phyloP scores from a whole-genome alignment of 2,888 invertebrate species.

The Dasypogon diadema region DNA sequence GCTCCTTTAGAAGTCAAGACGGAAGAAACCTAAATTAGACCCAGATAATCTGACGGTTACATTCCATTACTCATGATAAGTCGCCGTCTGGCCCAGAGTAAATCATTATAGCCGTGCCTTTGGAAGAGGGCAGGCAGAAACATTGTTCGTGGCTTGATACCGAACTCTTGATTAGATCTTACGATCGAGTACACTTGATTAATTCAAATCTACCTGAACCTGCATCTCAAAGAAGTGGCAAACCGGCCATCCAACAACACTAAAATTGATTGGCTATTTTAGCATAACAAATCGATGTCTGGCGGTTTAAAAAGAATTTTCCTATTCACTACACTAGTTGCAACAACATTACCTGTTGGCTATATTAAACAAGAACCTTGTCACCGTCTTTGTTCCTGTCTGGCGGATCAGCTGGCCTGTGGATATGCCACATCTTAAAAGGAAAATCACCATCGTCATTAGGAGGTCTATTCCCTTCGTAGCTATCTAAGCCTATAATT shows the following conservation, averaged over 20 bases:
- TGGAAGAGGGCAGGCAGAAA: slow-evolving; percentile 7
- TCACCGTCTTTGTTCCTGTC: not conserved
- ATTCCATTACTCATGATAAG: slow-evolving; percentile 24
- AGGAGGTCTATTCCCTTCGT: not conserved
- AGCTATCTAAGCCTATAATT: slow-evolving; percentile 28
- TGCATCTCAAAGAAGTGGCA: not conserved
- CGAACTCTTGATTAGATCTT: slow-evolving; percentile 38
- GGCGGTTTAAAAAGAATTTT: slow-evolving; percentile 22
- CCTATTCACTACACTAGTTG: slow-evolving; percentile 1
- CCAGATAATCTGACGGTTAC: slow-evolving; percentile 29
- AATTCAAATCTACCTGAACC: slow-evolving; percentile 25
- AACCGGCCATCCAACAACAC: slow-evolving; percentile 21
- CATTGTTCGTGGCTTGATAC: slow-evolving; percentile 1
- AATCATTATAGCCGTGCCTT: slow-evolving; percentile 28
- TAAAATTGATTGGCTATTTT: slow-evolving; percentile 44
- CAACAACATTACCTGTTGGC: not conserved
- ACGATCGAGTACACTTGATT: slow-evolving; percentile 43
- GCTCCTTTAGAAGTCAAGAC: not conserved
- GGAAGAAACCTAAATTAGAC: not conserved
- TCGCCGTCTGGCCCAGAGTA: slow-evolving; percentile 14
- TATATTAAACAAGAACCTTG: not conserved
- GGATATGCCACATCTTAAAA: not conserved
- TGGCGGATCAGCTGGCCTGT: not conserved
- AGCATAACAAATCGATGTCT: slow-evolving; percentile 48
- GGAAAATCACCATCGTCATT: not conserved